These are phyloP conservation scores for Zonotrichia albicollis DNA, from an alignment of 2,797 vertebrate genomes.

Conservation along the genomic window DNA sequence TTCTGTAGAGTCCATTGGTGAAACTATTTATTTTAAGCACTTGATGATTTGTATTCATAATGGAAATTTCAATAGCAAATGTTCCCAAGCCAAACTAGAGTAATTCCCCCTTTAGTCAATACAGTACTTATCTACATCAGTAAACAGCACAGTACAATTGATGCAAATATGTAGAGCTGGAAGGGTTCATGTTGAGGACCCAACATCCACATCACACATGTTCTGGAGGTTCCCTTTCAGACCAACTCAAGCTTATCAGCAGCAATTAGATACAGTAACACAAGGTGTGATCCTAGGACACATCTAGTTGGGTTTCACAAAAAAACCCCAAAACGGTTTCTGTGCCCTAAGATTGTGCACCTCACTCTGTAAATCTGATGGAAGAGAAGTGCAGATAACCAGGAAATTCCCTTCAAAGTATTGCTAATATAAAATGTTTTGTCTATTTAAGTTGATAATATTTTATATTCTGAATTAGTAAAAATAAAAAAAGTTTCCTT, in stretches of 20 bases:
- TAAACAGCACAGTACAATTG: not conserved
- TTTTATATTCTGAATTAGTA: not conserved
- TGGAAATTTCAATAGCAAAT: constrained; percentile 37
- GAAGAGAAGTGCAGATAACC: not conserved
- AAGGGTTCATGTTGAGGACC: not conserved
- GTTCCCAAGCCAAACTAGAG: not conserved
- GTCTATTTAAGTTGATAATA: not conserved
- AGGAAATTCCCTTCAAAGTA: not conserved
- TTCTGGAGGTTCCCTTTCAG: not conserved
- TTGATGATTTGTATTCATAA: not conserved
- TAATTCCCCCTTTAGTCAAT: constrained; percentile 10
- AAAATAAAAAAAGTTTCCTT: not conserved
- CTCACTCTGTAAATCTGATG: not conserved
- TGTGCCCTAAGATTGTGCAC: not conserved
- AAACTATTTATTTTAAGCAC: constrained; percentile 30
- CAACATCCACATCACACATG: not conserved
- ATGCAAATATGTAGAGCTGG: not conserved
- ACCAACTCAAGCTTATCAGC: not conserved
- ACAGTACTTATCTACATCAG: not conserved
- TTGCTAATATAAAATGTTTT: not conserved
- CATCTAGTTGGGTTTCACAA: not conserved
- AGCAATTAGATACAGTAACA: not conserved
- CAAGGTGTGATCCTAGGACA: not conserved
- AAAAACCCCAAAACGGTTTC: not conserved
- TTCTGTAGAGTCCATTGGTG: not conserved